A percentile compares a stretch with the other conserved stretches of the same genome.
phyloP scores from a whole-genome alignment of 2,888 invertebrate genomes.

The Tipula unca region DNA sequence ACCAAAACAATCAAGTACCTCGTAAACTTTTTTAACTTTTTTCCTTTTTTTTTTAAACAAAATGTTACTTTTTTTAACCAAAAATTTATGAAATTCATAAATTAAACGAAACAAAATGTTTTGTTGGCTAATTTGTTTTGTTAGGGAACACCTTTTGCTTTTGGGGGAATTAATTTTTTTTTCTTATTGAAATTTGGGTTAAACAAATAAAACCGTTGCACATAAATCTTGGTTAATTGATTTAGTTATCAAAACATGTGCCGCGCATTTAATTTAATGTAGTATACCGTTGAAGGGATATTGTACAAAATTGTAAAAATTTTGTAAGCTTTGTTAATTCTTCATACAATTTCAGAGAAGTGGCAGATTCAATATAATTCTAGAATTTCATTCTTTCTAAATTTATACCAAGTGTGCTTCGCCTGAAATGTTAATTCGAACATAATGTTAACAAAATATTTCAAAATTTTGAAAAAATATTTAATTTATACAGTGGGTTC shows the following conservation, averaged over 20 bases:
- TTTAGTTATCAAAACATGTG: neutral
- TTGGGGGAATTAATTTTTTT: neutral
- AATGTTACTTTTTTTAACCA: neutral
- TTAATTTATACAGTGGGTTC: too few species aligned
- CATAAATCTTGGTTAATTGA: neutral
- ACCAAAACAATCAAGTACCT: neutral
- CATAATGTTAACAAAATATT: too few species aligned
- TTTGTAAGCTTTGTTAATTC: too few species aligned
- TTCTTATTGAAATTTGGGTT: neutral
- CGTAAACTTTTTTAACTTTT: neutral
- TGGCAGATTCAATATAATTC: too few species aligned
- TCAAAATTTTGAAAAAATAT: too few species aligned
- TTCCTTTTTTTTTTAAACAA: neutral
- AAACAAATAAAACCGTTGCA: neutral
- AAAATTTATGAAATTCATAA: neutral
- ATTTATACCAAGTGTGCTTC: too few species aligned
- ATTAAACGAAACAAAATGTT: neutral
- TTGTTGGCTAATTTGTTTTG: neutral
- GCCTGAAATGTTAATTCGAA: too few species aligned
- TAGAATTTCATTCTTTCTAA: too few species aligned
- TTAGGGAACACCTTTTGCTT: neutral
- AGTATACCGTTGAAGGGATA: too few species aligned
- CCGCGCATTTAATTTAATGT: neutral
- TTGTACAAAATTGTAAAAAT: too few species aligned
- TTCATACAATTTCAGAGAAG: too few species aligned